These are phyloP conservation scores for Rhamnusium bicolor DNA, from an alignment of 2,888 invertebrate species.

Conservation along the genomic window DNA sequence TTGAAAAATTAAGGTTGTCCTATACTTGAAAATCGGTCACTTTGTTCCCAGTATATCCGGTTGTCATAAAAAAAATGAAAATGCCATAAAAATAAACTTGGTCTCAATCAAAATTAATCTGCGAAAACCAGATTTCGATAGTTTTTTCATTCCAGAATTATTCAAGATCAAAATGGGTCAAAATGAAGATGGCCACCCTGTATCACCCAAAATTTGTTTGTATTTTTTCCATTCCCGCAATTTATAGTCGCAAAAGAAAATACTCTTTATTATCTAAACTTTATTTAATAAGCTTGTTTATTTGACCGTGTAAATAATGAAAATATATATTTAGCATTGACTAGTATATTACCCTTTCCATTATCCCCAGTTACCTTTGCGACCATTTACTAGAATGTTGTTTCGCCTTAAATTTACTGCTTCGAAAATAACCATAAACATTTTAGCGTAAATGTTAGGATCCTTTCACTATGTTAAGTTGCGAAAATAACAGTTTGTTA, in stretches of 20 bases:
- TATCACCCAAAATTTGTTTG: no score
- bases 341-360: not conserved
- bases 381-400: constrained; percentile 5
- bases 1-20: no score
- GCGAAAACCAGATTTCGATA: no score
- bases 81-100: no score
- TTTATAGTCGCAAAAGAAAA: not conserved
- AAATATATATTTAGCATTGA: not conserved
- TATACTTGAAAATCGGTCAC: no score
- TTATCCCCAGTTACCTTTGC: not conserved
- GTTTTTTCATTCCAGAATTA: no score
- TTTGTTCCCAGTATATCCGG: no score
- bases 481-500: constrained; percentile 11
- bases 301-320: not conserved
- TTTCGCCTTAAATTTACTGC: constrained; percentile 17
- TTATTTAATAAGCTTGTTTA: not conserved
- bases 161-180: no score
- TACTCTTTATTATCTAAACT: not conserved
- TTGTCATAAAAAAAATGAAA: no score
- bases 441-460: constrained; percentile 9
- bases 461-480: constrained; percentile 10
- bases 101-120: no score
- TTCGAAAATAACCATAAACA: constrained; percentile 13
- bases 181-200: no score
- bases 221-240: not conserved